These are phyloP conservation scores for Cephus pygmeus DNA, from an alignment of 2,888 invertebrate genomes.

Conservation along the genomic window DNA sequence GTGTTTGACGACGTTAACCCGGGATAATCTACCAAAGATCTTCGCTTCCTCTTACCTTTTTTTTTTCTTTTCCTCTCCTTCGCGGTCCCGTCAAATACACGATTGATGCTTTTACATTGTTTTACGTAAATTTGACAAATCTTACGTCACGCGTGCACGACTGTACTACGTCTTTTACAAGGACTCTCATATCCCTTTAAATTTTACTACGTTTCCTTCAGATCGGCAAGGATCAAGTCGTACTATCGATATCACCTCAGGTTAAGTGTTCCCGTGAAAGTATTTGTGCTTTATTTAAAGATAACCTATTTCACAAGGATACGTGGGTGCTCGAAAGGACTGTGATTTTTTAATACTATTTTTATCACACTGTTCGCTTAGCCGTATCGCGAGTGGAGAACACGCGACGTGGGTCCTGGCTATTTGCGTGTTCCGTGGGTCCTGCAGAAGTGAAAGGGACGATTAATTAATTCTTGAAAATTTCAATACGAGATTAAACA, in stretches of 20 bases:
- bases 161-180: background rate
- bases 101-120: background rate
- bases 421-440: background rate
- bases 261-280: background rate
- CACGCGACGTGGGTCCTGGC: background rate
- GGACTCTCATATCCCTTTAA: background rate
- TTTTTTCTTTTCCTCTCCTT: constrained; percentile 8
- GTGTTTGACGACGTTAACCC: background rate
- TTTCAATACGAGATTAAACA: background rate
- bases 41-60: constrained; percentile 13
- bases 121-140: background rate
- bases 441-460: background rate
- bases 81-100: constrained; percentile 12
- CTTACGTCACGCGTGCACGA: background rate
- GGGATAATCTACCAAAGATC: background rate
- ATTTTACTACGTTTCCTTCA: background rate
- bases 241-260: background rate
- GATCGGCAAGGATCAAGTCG: background rate
- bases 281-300: background rate
- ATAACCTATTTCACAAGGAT: background rate
- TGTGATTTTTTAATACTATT: constrained; percentile 9
- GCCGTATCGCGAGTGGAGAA: background rate
- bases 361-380: constrained; percentile 1
- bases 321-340: constrained; percentile 6
- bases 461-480: background rate